Evolutionary conservation across 2,113 vertebrate genomes (phyloP).

Genomic region (Nibea coibor): DNA sequence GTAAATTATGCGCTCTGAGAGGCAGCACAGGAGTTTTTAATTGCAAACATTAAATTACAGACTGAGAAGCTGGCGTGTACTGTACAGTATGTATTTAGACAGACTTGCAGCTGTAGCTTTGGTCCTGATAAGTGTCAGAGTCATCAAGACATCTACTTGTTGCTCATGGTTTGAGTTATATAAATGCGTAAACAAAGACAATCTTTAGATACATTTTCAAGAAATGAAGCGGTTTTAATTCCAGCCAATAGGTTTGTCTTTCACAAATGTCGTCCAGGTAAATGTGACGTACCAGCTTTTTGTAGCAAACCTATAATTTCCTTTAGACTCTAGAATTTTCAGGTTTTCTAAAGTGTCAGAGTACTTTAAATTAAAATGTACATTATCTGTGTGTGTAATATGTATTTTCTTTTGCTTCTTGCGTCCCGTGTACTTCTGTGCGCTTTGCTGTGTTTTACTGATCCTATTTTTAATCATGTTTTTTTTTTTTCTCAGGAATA

Average conservation of each 20-base stretch:
- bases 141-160: conserved; percentile 52
- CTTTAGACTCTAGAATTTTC: neutral
- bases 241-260: neutral
- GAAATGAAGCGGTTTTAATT: neutral
- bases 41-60: conserved; percentile 85
- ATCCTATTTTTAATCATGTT: neutral
- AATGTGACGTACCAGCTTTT: neutral
- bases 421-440: neutral
- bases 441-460: neutral
- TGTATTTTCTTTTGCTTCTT: neutral
- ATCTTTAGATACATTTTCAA: neutral
- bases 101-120: conserved; percentile 74
- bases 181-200: neutral
- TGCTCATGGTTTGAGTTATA: conserved; percentile 26
- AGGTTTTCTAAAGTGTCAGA: neutral
- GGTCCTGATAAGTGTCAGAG: conserved; percentile 64
- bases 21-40: conserved; percentile 81
- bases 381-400: too few species aligned
- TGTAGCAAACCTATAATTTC: neutral
- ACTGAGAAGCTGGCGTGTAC: conserved; percentile 72
- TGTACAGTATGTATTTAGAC: conserved; percentile 77
- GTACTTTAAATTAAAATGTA: neutral
- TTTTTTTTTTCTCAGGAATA: neutral
- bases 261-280: neutral
- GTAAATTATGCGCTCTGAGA: conserved; percentile 78